These are phyloP conservation scores for Epirrhoe alternata DNA, from an alignment of 2,888 invertebrate genomes.

Conservation along the genomic window DNA sequence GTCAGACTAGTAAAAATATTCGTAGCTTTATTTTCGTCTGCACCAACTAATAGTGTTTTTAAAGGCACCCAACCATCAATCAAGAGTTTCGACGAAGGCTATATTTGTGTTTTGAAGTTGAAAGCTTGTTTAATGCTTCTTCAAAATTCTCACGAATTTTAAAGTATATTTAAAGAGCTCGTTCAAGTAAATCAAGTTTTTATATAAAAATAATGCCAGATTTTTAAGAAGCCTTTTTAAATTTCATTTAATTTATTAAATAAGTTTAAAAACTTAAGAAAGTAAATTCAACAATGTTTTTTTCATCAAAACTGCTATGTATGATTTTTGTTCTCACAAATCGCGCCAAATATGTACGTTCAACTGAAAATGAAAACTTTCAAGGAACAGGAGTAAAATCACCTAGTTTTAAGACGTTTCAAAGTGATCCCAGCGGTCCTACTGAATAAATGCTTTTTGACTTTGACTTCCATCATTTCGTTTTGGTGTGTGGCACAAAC, in stretches of 20 bases:
- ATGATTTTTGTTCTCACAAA: too few relatives aligned
- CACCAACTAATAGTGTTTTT: slow-evolving; percentile 30
- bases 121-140: slow-evolving; percentile 35
- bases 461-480: too few relatives aligned
- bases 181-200: slow-evolving; percentile 1
- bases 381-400: too few relatives aligned
- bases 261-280: neutral
- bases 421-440: too few relatives aligned
- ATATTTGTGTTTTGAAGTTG: slow-evolving; percentile 34
- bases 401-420: too few relatives aligned
- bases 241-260: neutral
- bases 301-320: too few relatives aligned
- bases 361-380: too few relatives aligned
- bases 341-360: too few relatives aligned
- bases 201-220: neutral
- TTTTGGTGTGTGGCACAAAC: too few relatives aligned
- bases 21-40: slow-evolving; percentile 29
- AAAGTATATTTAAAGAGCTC: neutral
- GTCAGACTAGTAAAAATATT: slow-evolving; percentile 18
- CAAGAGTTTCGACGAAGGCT: slow-evolving; percentile 36
- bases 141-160: slow-evolving; percentile 27
- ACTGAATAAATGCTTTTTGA: too few relatives aligned
- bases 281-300: neutral
- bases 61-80: slow-evolving; percentile 42
- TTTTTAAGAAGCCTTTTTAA: neutral